Conservation (phyloP, 2,888 invertebrate genomes). For the Rhimphoctona megacephalus region DNA sequence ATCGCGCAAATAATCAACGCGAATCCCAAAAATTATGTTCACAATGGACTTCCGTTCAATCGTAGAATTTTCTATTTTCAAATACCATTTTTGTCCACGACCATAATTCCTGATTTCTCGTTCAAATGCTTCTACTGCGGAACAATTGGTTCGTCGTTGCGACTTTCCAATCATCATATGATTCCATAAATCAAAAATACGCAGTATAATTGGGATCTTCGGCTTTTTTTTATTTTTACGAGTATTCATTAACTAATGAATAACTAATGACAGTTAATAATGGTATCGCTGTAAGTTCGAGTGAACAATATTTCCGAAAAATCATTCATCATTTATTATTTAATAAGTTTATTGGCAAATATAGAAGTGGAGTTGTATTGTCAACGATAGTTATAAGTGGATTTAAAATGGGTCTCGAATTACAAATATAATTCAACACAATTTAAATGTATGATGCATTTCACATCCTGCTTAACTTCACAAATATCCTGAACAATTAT, state of each 20-base stretch:
- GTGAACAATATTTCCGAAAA: neutral
- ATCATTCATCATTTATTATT: too few relatives aligned
- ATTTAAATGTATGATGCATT: neutral
- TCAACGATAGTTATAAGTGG: neutral
- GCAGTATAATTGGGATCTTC: neutral
- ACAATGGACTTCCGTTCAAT: neutral
- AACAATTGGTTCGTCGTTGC: conserved; percentile 43
- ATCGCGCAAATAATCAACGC: conserved; percentile 44
- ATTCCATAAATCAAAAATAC: conserved; percentile 14
- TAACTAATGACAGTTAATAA: neutral
- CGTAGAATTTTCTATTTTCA: neutral
- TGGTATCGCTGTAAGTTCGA: too few relatives aligned
- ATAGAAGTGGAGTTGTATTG: neutral
- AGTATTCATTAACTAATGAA: neutral
- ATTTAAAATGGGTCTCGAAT: neutral
- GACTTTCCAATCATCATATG: conserved; percentile 41
- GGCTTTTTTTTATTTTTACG: neutral
- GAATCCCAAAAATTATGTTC: conserved; percentile 60
- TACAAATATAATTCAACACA: neutral
- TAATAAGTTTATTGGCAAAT: neutral
- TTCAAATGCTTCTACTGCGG: conserved; percentile 35
- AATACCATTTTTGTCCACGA: neutral
- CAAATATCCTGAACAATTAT: neutral
- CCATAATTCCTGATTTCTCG: conserved; percentile 46
- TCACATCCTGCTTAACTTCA: neutral